Percentiles rank a stretch among this genome's conserved stretches.
Conservation (phyloP, 1,140 invertebrate species). For the Drosophila ambigua region DNA sequence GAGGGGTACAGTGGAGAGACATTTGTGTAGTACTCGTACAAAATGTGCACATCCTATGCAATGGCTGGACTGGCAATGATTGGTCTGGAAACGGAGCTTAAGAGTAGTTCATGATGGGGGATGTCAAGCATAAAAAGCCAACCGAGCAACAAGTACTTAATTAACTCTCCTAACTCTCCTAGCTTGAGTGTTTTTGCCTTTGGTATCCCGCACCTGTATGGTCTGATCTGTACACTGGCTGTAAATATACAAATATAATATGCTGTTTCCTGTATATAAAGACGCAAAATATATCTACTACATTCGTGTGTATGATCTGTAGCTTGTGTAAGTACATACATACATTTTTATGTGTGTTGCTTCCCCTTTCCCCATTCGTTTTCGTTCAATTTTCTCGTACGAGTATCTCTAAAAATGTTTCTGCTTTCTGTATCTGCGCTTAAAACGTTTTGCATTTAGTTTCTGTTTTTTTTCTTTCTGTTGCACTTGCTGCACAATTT, state of each 20-base stretch:
- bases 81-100: constrained; percentile 25
- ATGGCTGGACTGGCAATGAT: constrained; percentile 14
- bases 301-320: constrained; percentile 55
- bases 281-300: constrained; percentile 70
- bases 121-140: constrained; percentile 69
- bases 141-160: constrained; percentile 46
- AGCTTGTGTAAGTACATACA: constrained; percentile 45
- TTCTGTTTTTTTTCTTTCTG: constrained; percentile 19
- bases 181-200: constrained; percentile 9
- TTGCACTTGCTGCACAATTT: constrained; percentile 63
- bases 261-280: constrained; percentile 65
- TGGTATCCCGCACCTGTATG: not conserved
- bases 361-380: constrained; percentile 9
- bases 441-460: constrained; percentile 64
- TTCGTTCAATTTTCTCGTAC: constrained; percentile 25
- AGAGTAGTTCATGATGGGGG: constrained; percentile 18
- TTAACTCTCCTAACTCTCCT: constrained; percentile 11
- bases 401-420: constrained; percentile 63
- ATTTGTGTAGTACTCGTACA: not conserved
- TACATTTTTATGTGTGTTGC: constrained; percentile 33
- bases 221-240: constrained; percentile 40
- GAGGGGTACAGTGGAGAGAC: constrained; percentile 2
- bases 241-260: constrained; percentile 75
- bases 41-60: no score
- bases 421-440: constrained; percentile 22